phyloP scores from a whole-genome alignment of 2,888 invertebrate genomes.

The Caenorhabditis sp. region DNA sequence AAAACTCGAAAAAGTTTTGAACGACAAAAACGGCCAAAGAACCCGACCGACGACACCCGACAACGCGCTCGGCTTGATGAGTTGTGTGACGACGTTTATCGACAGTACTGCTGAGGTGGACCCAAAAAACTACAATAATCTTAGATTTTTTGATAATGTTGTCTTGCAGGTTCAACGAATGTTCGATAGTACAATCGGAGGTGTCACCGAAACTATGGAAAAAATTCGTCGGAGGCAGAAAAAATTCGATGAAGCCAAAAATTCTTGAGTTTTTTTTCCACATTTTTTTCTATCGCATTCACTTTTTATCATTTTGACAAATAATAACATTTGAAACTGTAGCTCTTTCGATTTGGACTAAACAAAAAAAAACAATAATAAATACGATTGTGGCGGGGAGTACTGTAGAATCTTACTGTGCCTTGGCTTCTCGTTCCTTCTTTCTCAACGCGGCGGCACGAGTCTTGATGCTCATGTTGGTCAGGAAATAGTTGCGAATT shows the following conservation, averaged over 20 bases:
- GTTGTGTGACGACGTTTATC: slow-evolving; percentile 17
- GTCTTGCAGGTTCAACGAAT: slow-evolving; percentile 22
- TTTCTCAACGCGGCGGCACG: slow-evolving; percentile 63
- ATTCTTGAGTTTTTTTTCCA: too few species aligned
- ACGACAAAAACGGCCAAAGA: neutral
- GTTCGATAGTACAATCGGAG: slow-evolving; percentile 31
- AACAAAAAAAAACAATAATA: neutral
- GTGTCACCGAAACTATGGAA: slow-evolving; percentile 29
- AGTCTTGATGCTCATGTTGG: slow-evolving; percentile 53
- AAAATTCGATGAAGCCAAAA: slow-evolving; percentile 15
- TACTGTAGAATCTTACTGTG: slow-evolving; percentile 28
- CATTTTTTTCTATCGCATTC: too few species aligned
- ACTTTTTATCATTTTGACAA: too few species aligned
- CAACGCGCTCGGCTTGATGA: slow-evolving; percentile 12
- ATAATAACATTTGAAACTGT: too few species aligned
- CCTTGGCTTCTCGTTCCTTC: slow-evolving; percentile 54
- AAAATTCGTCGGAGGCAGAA: slow-evolving; percentile 27
- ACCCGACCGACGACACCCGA: neutral
- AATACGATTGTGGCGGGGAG: neutral
- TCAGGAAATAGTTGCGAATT: slow-evolving; percentile 53
- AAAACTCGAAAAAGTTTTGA: slow-evolving; percentile 36
- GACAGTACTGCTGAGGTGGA: slow-evolving; percentile 19
- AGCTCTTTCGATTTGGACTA: too few species aligned
- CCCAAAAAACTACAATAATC: too few species aligned
- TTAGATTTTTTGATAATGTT: too few species aligned